A percentile compares a stretch with the other conserved stretches of the same genome.
Conservation (phyloP, 2,888 invertebrate species). For the Cyclophora albipunctata region DNA sequence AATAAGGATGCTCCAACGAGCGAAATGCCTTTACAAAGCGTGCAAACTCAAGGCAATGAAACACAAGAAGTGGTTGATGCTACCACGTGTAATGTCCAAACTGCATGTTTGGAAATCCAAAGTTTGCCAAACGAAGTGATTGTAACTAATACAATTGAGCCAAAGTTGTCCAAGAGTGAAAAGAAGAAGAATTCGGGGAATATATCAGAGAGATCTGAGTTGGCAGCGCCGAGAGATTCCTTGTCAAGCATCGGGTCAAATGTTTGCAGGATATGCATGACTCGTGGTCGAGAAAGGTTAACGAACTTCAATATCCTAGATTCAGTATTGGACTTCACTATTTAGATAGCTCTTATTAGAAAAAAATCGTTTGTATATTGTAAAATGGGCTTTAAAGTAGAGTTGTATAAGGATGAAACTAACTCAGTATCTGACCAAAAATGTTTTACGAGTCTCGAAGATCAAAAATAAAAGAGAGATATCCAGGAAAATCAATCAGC, state of each 20-base stretch:
- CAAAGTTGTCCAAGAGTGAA: conserved; percentile 40
- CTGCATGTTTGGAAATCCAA: conserved; percentile 23
- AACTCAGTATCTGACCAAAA: no score
- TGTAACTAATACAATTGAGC: conserved; percentile 34
- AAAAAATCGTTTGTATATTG: no score
- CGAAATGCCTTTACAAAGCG: conserved; percentile 36
- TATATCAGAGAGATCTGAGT: conserved; percentile 51
- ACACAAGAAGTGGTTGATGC: conserved; percentile 30
- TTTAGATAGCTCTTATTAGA: no score
- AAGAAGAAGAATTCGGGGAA: conserved; percentile 53
- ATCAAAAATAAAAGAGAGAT: no score
- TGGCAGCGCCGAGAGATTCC: conserved; percentile 51
- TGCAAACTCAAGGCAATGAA: conserved; percentile 27
- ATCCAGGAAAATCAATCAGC: no score
- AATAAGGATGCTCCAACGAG: conserved; percentile 35
- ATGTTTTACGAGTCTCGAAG: no score
- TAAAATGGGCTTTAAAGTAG: no score
- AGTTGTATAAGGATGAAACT: conserved; percentile 1
- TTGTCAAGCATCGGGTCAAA: conserved; percentile 74
- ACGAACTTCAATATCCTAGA: no score
- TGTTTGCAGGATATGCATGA: conserved; percentile 80
- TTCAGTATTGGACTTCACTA: no score
- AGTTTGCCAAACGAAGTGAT: conserved; percentile 39
- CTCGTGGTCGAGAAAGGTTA: conserved; percentile 61
- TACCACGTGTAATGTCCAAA: conserved; percentile 29